Evolutionary conservation across 92 coral and sea anemone genomes (phyloP), one percentile per base, ranked within the genome.

Genomic region (Metridium senile): DNA sequence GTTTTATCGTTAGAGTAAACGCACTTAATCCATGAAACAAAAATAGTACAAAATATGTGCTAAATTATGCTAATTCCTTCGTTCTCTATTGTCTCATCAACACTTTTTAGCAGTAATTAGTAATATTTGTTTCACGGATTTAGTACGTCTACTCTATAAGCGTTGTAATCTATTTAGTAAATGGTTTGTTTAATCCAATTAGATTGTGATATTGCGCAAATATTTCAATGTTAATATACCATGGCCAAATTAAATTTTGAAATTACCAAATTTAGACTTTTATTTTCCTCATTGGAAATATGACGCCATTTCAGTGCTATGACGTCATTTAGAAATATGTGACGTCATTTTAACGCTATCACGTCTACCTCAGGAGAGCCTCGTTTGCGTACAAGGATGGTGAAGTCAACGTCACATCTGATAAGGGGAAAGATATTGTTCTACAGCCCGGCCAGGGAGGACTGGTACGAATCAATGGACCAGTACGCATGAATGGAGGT

Each of bases 361-460:
- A n/a, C n/a, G n/a, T n/a, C n/a, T 20, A 54, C 17, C 22, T 22
- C 32, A 59, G 66, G 32, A 59, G 66, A 26, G 66, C 66, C 11
- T 59, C 66, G 29, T 30, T 59, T 29, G 22, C 30, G 22, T 59
- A 59, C 27, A 29, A 71, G 29, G 49, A 54, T 26, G 76, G 76
- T 11, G 45, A 58, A 13, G 76, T 71, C 22, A 17, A 54, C 26
- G n/a, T 71, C 19, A 28, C 11, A 7, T 51, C 76, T 71, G 76
- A 35, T 54, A 39, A 52, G 34, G 76, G 64, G 0, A 54, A 26
- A 71, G 30, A 71, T 30, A 33, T 71, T 9, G 76, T 71, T 29
- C 35, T 71, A 9, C 64, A 71, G 61, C 66, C 65, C 27, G 76
- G 76, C n/a, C 13, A 54, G 10, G 76, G 76, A 30, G 76, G 76